A percentile compares a stretch with the other conserved stretches of the same genome.
phyloP scores from a whole-genome alignment of 1,140 invertebrate species.

The Cepaea nemoralis region DNA sequence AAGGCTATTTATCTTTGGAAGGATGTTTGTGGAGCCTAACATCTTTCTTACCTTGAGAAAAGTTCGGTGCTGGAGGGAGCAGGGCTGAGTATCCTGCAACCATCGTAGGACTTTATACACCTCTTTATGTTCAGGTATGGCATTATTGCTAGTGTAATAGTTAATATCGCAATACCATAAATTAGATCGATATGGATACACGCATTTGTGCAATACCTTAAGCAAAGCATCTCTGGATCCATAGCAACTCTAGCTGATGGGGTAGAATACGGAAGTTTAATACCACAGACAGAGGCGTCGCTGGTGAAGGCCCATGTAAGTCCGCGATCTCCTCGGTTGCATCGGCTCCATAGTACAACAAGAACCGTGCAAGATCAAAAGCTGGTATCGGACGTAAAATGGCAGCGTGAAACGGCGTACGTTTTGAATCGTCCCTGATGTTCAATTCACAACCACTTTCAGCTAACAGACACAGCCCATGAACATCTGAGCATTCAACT shows the following conservation, averaged over 20 bases:
- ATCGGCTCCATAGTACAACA: slow-evolving; percentile 30
- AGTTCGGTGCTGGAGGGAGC: slow-evolving; percentile 23
- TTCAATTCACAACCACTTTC: slow-evolving; percentile 34
- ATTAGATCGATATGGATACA: background rate
- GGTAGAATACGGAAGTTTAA: background rate
- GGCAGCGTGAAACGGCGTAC: slow-evolving; percentile 28
- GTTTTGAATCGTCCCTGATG: background rate
- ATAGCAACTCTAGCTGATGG: background rate
- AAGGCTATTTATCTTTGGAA: slow-evolving; percentile 20
- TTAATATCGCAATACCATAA: too few species aligned
- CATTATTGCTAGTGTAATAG: background rate
- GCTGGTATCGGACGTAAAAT: background rate
- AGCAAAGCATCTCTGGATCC: background rate
- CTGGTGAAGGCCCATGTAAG: background rate
- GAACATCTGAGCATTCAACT: slow-evolving; percentile 18
- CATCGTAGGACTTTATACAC: background rate
- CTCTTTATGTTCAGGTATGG: background rate
- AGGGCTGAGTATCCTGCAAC: background rate
- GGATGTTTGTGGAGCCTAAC: background rate
- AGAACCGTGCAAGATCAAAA: slow-evolving; percentile 28
- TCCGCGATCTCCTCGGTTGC: background rate
- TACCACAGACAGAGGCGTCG: background rate
- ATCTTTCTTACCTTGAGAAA: background rate
- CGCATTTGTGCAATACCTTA: background rate
- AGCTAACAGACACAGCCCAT: slow-evolving; percentile 15